A percentile compares a stretch with the other conserved stretches of the same genome.
These are phyloP conservation scores for Calvadosia cruxmelitensis DNA, from an alignment of 30 jellyfish, hydroid and myxozoan genomes.

Conservation along the genomic window DNA sequence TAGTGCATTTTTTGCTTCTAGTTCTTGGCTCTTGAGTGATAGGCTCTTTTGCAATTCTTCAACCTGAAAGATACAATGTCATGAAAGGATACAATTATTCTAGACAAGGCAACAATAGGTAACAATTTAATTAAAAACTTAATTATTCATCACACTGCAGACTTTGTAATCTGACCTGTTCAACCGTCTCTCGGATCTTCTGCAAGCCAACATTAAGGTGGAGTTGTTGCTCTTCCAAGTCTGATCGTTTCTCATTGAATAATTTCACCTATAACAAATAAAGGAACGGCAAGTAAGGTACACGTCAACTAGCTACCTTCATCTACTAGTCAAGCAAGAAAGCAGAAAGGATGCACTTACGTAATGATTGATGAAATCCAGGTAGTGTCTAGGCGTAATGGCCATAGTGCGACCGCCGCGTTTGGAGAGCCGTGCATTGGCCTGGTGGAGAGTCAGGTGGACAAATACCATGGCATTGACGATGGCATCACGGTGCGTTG, in stretches of 20 bases:
- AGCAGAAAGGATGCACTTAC: conserved; percentile 36
- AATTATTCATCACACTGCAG: too few species aligned
- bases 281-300: neutral
- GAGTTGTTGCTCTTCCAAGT: conserved; percentile 91
- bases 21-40: conserved; percentile 87
- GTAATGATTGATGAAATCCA: conserved; percentile 93
- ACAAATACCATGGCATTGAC: conserved; percentile 99
- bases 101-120: too few species aligned
- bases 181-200: conserved; percentile 89
- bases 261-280: conserved; percentile 43
- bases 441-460: conserved; percentile 87
- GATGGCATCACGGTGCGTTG: conserved; percentile 92
- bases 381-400: conserved; percentile 87
- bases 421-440: conserved; percentile 59
- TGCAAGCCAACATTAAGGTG: conserved; percentile 97
- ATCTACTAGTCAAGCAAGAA: too few species aligned
- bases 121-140: too few species aligned
- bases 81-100: too few species aligned
- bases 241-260: conserved; percentile 92
- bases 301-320: too few species aligned
- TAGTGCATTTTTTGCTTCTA: conserved; percentile 90
- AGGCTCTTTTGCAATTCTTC: conserved; percentile 91
- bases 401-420: conserved; percentile 98
- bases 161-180: too few species aligned
- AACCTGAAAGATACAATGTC: too few species aligned